Evolutionary conservation across 2,113 vertebrate genomes (phyloP), one percentile per base, ranked within the genome.

Genomic region (Lophochroa leadbeateri): DNA sequence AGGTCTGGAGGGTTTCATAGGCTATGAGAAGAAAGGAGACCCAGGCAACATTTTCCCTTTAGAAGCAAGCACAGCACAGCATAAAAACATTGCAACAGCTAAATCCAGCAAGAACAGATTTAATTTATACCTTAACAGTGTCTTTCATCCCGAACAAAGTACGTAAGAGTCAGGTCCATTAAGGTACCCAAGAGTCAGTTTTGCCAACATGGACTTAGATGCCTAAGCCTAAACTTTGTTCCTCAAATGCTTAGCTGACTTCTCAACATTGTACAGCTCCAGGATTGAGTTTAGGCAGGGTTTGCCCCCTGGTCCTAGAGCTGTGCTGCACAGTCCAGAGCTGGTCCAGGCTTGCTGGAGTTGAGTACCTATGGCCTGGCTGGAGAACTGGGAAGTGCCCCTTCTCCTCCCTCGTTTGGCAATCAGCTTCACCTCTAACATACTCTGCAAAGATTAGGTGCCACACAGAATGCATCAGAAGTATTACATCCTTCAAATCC

Each of bases 131-230:
- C 35, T 44, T 55, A 61, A n/a, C 2, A 17, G 14, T 3, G 2
- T 31, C 43, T 60, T 79, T 68, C 31, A n/a, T 11, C 23, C 15
- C 63, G 46, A 46, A 46, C 37, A 52, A 24, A 7, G n/a, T 21
- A 17, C 1, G 0, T 3, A 33, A 33, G 12, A 15, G 2, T 25
- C 37, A 49, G 29, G 24, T 24, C 7, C 15, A 58, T 53, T 7
- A 28, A 84, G 65, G 17, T 7, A 61, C 12, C 16, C 41, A 27
- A 39, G 25, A 61, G 7, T 15, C 58, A 58, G 57, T 61, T 44
- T 46, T 46, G 31, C 12, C 31, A 49, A 33, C 21, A 11, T 0
- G 8, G 24, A 39, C 37, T 70, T n/a, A 24, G 35, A 39, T 16
- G 10, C 33, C 31, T 33, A 68, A 70, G 27, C 55, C 21, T n/a